These are phyloP conservation scores for Drosophila trichaetosa DNA, from an alignment of 2,888 invertebrate species.

Conservation along the genomic window DNA sequence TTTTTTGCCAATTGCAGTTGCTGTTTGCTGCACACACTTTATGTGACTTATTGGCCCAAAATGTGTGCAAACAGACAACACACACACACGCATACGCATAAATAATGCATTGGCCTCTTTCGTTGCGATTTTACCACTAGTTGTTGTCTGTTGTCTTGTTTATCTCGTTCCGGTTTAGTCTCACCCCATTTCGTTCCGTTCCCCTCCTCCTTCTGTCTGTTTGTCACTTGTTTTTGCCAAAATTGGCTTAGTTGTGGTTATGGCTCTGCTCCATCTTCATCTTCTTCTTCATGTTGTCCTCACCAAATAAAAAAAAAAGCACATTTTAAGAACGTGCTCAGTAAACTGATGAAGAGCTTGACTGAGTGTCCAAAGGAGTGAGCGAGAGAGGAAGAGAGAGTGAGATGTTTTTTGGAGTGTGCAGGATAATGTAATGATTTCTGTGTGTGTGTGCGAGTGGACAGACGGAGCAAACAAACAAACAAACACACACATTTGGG, in stretches of 20 bases:
- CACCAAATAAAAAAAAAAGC: constrained; percentile 40
- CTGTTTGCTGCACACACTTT: constrained; percentile 38
- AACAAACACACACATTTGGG: constrained; percentile 1
- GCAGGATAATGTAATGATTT: constrained; percentile 59
- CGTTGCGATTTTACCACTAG: constrained; percentile 37
- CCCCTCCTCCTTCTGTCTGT: constrained; percentile 49
- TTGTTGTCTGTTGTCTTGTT: constrained; percentile 49
- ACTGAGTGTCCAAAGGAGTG: background rate
- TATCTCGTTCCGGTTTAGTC: constrained; percentile 50
- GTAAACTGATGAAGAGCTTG: constrained; percentile 65
- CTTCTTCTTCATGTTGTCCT: constrained; percentile 32
- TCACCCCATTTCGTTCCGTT: constrained; percentile 38
- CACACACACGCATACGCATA: constrained; percentile 33
- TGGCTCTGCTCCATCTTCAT: constrained; percentile 21
- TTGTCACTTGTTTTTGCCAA: constrained; percentile 78
- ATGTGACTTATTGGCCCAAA: constrained; percentile 76
- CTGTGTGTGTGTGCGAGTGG: constrained; percentile 21
- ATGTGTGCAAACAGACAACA: constrained; percentile 43
- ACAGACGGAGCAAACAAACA: constrained; percentile 19
- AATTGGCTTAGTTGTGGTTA: constrained; percentile 73
- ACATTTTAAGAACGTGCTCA: constrained; percentile 73
- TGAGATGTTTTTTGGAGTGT: constrained; percentile 38
- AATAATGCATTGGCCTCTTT: constrained; percentile 62
- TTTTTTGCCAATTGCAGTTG: constrained; percentile 73
- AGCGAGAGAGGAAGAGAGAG: background rate